These are phyloP conservation scores for Rhagoletis zephyria DNA, from an alignment of 1,140 invertebrate genomes.

Conservation along the genomic window DNA sequence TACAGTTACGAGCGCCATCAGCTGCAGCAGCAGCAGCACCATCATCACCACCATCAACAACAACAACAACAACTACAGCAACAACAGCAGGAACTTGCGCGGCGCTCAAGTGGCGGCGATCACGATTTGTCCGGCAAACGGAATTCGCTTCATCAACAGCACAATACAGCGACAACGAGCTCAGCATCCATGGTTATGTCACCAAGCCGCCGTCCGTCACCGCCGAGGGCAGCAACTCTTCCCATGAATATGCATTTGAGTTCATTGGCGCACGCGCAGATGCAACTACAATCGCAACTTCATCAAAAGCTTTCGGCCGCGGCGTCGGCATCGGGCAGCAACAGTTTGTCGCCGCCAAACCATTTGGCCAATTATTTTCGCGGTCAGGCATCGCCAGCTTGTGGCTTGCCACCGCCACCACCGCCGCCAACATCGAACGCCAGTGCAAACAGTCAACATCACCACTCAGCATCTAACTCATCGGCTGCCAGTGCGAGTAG, in stretches of 20 bases:
- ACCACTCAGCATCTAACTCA: background rate
- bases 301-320: constrained; percentile 73
- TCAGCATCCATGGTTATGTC: constrained; percentile 76
- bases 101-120: constrained; percentile 5
- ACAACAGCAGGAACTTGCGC: background rate
- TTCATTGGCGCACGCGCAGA: constrained; percentile 76
- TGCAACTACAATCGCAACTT: constrained; percentile 76
- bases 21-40: constrained; percentile 59
- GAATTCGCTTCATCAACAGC: constrained; percentile 25
- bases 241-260: constrained; percentile 68
- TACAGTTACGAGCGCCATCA: constrained; percentile 60
- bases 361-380: constrained; percentile 74
- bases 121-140: constrained; percentile 33
- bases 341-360: constrained; percentile 67
- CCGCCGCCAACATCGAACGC: constrained; percentile 61
- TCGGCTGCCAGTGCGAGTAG: constrained; percentile 58
- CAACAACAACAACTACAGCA: background rate
- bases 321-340: constrained; percentile 60
- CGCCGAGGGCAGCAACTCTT: constrained; percentile 71
- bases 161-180: constrained; percentile 38
- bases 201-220: constrained; percentile 79
- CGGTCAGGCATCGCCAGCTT: constrained; percentile 60
- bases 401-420: constrained; percentile 26
- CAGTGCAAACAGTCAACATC: constrained; percentile 56
- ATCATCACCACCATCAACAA: constrained; percentile 35